Percentiles rank a stretch among this genome's conserved stretches.
These are phyloP conservation scores for Scaptomyza reducta DNA, from an alignment of 2,888 invertebrate genomes.

Conservation along the genomic window DNA sequence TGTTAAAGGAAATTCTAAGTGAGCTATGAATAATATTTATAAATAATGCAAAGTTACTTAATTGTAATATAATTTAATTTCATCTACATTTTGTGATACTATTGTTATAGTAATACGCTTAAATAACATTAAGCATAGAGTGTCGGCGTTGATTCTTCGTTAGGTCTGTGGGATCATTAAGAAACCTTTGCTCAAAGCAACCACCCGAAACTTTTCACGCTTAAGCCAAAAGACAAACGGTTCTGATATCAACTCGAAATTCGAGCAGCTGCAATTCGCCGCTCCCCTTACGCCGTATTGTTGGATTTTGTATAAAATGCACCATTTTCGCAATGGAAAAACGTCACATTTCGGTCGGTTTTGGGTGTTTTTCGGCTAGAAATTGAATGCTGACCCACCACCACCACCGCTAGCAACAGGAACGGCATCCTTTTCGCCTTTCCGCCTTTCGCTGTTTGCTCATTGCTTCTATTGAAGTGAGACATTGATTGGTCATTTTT, in stretches of 20 bases:
- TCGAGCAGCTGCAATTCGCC: conserved; percentile 68
- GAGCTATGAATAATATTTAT: too few species aligned
- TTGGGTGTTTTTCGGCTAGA: conserved; percentile 35
- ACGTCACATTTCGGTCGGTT: conserved; percentile 72
- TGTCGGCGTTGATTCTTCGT: conserved; percentile 7
- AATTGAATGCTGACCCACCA: conserved; percentile 43
- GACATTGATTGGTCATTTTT: conserved; percentile 84
- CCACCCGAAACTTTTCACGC: conserved; percentile 26
- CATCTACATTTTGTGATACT: background rate
- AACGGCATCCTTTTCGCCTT: conserved; percentile 21
- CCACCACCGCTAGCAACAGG: conserved; percentile 35
- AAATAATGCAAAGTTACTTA: too few species aligned
- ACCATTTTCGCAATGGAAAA: conserved; percentile 72
- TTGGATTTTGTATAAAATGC: conserved; percentile 61
- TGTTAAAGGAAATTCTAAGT: too few species aligned
- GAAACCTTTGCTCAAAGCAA: conserved; percentile 14
- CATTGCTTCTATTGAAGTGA: conserved; percentile 70
- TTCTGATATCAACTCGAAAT: conserved; percentile 56
- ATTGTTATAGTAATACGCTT: background rate
- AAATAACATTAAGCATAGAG: too few species aligned
- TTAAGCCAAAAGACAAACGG: conserved; percentile 46
- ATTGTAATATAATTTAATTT: too few species aligned
- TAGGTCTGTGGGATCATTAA: conserved; percentile 37
- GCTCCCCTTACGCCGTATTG: conserved; percentile 24
- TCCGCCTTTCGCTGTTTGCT: conserved; percentile 50